These are phyloP conservation scores for Pristionchus maxplancki DNA, from an alignment of 2,888 invertebrate genomes.

Conservation along the genomic window DNA sequence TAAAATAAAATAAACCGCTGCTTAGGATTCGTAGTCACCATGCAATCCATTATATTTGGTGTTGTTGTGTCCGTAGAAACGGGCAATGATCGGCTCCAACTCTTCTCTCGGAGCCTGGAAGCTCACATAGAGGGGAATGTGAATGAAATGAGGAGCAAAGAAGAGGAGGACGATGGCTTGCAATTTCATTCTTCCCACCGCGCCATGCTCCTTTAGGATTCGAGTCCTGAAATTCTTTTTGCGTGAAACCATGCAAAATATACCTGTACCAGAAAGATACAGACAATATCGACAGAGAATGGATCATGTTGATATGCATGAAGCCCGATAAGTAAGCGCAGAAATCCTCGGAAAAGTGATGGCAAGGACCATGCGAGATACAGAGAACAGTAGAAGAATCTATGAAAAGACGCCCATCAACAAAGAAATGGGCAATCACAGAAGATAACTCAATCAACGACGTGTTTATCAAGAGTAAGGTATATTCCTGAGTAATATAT, in stretches of 20 bases:
- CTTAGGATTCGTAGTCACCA: too few species aligned
- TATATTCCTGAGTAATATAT: neutral
- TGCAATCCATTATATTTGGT: too few species aligned
- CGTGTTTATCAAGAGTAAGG: neutral
- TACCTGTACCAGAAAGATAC: constrained; percentile 19
- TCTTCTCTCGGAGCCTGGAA: neutral
- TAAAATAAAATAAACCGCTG: too few species aligned
- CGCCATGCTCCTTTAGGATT: neutral
- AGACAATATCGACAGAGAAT: neutral
- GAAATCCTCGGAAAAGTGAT: neutral
- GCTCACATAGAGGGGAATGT: neutral
- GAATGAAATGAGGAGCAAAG: neutral
- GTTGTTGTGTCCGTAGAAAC: neutral
- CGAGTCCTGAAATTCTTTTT: neutral
- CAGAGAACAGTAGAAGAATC: neutral
- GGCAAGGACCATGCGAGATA: neutral
- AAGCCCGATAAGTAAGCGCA: neutral
- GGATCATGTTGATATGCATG: neutral
- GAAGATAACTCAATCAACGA: neutral
- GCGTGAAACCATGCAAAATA: neutral
- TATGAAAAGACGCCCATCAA: neutral
- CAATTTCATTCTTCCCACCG: neutral
- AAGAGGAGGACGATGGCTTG: neutral
- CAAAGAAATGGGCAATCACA: neutral
- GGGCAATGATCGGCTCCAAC: neutral